Conservation (phyloP, 1,140 invertebrate species). For the Druon quercuslanigerum region DNA sequence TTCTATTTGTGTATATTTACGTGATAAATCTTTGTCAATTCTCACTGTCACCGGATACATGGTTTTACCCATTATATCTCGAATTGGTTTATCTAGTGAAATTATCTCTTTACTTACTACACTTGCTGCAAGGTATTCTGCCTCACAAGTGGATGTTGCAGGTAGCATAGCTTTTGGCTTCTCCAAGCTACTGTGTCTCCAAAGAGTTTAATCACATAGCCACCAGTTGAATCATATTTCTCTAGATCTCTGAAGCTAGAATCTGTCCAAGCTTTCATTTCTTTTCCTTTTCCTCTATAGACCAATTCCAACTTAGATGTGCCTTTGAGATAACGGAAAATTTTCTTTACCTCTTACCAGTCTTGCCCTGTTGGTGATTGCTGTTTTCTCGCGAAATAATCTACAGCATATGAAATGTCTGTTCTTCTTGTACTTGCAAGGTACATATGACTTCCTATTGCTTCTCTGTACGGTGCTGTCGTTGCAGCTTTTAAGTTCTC, state of each 20-base stretch:
- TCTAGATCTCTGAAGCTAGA: neutral
- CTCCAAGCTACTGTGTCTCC: no score
- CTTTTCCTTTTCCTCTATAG: neutral
- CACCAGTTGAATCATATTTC: neutral
- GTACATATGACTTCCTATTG: neutral
- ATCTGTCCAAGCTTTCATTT: neutral
- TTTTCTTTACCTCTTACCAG: neutral
- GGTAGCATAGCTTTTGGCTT: neutral
- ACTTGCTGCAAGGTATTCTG: neutral
- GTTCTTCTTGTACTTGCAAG: neutral
- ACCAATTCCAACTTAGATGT: neutral
- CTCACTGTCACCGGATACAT: neutral
- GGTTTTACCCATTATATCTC: neutral
- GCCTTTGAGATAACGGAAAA: neutral
- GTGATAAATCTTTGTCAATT: neutral
- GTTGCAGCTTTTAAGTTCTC: neutral
- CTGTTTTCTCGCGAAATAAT: neutral
- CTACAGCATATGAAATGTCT: neutral
- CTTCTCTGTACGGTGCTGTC: neutral
- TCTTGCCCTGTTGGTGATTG: neutral
- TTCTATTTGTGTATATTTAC: neutral
- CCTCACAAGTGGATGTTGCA: neutral
- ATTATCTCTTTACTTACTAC: neutral
- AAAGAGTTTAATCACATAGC: neutral
- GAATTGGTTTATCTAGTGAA: neutral